Percentiles rank a stretch among this genome's conserved stretches.
phyloP scores from a whole-genome alignment of 2,113 vertebrate genomes.

The cattle (Bos taurus) region ARS-UCD2.0 NC_037337.1:60839501-60840000 shows the following conservation, averaged over 20 bases:
- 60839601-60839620: not conserved
- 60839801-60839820: constrained; percentile 9
- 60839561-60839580: constrained; percentile 28
- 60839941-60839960: constrained; percentile 9
- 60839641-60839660: not conserved
- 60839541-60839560: not conserved
- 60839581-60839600: constrained; percentile 17
- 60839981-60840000: constrained; percentile 39
- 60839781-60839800: not conserved
- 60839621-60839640: constrained; percentile 10
- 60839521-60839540: constrained; percentile 5
- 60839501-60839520: not conserved
- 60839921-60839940: constrained; percentile 52
- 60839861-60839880: constrained; percentile 28
- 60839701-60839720: constrained; percentile 32
- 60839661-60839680: not conserved
- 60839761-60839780: constrained; percentile 25
- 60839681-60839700: constrained; percentile 41
- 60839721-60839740: not conserved
- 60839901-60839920: not conserved
- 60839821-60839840: not conserved
- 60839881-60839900: constrained; percentile 42
- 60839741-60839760: constrained; percentile 9
- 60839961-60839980: constrained; percentile 33
- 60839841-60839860: constrained; percentile 18